phyloP scores from a whole-genome alignment of 2,113 vertebrate species.

The Penelope pileata region DNA sequence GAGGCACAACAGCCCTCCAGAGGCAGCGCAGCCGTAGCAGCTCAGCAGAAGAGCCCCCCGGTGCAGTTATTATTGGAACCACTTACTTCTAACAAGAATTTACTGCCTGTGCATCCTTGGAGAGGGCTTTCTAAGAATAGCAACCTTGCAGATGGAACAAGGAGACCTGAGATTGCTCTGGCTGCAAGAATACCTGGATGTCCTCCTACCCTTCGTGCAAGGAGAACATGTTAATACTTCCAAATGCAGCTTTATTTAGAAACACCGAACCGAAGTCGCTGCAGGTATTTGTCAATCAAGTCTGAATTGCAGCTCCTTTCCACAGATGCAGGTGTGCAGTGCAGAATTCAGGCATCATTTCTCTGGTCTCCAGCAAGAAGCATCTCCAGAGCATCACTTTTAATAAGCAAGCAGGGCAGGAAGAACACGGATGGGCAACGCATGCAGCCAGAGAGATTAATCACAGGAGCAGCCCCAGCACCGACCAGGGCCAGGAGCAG shows the following conservation, averaged over 20 bases:
- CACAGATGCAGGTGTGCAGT: fast-evolving
- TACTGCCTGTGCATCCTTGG: neutral
- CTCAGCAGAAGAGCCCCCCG: neutral
- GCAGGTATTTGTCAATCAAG: neutral
- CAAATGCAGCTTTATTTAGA: neutral
- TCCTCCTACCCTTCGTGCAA: neutral
- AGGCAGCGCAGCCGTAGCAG: neutral
- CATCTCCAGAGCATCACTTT: neutral
- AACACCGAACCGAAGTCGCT: neutral
- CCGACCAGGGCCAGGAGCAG: too few species aligned
- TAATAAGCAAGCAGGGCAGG: neutral
- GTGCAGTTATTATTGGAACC: neutral
- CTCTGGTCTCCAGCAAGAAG: neutral
- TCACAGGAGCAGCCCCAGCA: neutral
- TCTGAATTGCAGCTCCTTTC: neutral
- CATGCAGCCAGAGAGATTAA: neutral
- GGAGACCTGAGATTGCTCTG: neutral
- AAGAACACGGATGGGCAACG: neutral
- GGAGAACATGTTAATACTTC: neutral
- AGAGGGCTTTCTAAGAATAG: neutral
- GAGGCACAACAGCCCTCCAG: neutral
- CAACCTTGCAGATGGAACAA: neutral
- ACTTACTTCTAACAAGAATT: neutral
- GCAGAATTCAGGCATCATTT: neutral
- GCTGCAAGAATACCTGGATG: neutral